A percentile compares a stretch with the other conserved stretches of the same genome.
phyloP scores from a whole-genome alignment of 2,888 invertebrate genomes.

The Lochmaea capreae region DNA sequence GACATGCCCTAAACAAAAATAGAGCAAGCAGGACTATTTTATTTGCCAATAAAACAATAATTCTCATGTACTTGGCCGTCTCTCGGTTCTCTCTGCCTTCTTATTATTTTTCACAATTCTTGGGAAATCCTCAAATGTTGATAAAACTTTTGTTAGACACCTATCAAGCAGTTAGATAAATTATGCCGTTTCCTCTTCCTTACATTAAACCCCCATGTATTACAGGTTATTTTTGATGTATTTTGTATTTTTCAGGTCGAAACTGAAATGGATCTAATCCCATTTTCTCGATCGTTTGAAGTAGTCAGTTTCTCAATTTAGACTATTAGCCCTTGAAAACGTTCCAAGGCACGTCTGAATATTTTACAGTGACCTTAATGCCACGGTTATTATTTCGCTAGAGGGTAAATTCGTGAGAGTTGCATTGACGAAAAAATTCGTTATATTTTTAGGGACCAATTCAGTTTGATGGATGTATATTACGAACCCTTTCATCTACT shows the following conservation, averaged over 20 bases:
- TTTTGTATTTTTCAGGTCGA: constrained; percentile 46
- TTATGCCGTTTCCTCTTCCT: neutral
- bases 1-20: no score
- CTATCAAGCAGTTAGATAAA: neutral
- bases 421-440: constrained; percentile 2
- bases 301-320: constrained; percentile 52
- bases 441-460: neutral
- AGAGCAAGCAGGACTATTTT: no score
- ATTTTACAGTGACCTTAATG: constrained; percentile 45
- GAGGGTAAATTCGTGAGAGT: constrained; percentile 19
- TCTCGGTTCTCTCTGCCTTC: no score
- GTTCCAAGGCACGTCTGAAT: constrained; percentile 37
- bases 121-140: no score
- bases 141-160: no score
- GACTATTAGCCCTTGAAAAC: constrained; percentile 41
- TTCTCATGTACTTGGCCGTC: no score
- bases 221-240: constrained; percentile 29
- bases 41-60: no score
- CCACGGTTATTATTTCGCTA: constrained; percentile 34
- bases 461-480: neutral
- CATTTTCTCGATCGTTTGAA: constrained; percentile 53
- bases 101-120: no score
- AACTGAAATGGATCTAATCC: constrained; percentile 52
- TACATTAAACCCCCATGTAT: constrained; percentile 9
- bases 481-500: neutral